These are phyloP conservation scores for Poecile montanus DNA, from an alignment of 2,797 vertebrate species.

Conservation along the genomic window DNA sequence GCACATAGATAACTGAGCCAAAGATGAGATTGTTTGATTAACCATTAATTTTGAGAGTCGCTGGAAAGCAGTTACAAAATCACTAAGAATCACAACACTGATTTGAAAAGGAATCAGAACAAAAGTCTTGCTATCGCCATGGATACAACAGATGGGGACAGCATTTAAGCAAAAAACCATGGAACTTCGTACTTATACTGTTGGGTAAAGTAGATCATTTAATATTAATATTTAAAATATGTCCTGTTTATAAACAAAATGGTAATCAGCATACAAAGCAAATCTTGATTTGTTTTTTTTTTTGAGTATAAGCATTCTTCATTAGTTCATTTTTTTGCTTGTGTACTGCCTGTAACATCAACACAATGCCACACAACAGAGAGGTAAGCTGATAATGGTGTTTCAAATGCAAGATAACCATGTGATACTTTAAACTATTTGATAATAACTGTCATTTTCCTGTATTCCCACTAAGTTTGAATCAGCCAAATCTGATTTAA, in stretches of 20 bases:
- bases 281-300: background rate
- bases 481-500: background rate
- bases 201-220: background rate
- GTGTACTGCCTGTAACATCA: background rate
- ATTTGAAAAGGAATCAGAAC: conserved; percentile 13
- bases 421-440: background rate
- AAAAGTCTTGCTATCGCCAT: conserved; percentile 25
- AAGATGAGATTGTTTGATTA: background rate
- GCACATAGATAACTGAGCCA: background rate
- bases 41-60: background rate
- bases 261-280: background rate
- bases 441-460: background rate
- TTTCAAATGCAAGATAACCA: background rate
- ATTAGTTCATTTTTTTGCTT: background rate
- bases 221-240: background rate
- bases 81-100: conserved; percentile 10
- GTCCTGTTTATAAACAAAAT: background rate
- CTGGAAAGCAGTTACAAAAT: conserved; percentile 25
- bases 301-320: background rate
- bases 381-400: background rate
- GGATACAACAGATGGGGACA: conserved; percentile 17
- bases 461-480: background rate
- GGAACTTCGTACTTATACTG: background rate
- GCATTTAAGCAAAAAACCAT: background rate
- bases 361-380: background rate